These are phyloP conservation scores for Pachydiplax longipennis DNA, from an alignment of 2,888 invertebrate species.

Conservation along the genomic window DNA sequence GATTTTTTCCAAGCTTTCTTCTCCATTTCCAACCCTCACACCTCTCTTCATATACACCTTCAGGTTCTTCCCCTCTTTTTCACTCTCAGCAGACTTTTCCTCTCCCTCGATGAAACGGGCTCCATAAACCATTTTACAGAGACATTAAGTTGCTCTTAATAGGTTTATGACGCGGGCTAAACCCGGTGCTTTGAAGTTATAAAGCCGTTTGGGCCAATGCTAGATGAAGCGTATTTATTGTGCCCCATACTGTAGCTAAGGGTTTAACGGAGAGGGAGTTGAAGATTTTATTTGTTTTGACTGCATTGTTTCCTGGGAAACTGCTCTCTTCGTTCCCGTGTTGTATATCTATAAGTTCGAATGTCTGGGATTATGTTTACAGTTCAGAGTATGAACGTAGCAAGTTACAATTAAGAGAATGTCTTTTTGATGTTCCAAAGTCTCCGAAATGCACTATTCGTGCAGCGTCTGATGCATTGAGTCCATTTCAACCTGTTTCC, in stretches of 20 bases:
- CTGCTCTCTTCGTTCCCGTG: background rate
- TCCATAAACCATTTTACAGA: constrained; percentile 47
- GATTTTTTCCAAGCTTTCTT: background rate
- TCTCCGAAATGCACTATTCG: no score
- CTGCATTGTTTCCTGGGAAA: background rate
- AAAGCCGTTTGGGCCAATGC: constrained; percentile 44
- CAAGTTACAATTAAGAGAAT: no score
- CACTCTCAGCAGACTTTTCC: background rate
- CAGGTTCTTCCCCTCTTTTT: background rate
- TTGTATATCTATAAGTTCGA: background rate
- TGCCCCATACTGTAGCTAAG: constrained; percentile 20
- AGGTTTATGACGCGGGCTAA: constrained; percentile 46
- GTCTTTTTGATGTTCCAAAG: no score
- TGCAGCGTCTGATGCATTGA: no score
- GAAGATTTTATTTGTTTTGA: constrained; percentile 25
- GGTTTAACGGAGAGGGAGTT: background rate
- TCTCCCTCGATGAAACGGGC: constrained; percentile 45
- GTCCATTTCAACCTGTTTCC: no score
- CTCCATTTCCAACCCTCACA: background rate
- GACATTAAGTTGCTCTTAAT: constrained; percentile 47
- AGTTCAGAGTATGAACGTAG: background rate
- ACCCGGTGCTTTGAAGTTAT: constrained; percentile 47
- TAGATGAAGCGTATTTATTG: constrained; percentile 47
- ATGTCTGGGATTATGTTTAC: background rate
- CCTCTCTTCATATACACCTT: background rate